Percentiles rank a stretch among this genome's conserved stretches.
These are phyloP conservation scores for Heterotis niloticus DNA, from an alignment of 2,113 vertebrate genomes.

Conservation along the genomic window DNA sequence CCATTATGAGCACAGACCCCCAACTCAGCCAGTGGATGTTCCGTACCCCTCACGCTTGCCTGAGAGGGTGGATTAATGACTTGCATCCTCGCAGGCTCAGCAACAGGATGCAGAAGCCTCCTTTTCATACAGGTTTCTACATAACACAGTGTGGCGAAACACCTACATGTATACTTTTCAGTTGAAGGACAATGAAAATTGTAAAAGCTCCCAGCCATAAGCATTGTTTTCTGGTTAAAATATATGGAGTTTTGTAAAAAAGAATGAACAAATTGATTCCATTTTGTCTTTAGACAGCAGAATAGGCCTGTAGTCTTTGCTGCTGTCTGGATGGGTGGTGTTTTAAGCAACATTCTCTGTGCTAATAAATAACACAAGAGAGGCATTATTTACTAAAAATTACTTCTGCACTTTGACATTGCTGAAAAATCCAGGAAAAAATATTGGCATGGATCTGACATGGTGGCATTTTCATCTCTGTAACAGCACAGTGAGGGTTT, in stretches of 20 bases:
- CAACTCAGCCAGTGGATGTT: not conserved
- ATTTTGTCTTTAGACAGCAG: too few species aligned
- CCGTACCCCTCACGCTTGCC: not conserved
- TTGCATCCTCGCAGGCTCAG: not conserved
- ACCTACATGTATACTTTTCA: too few species aligned
- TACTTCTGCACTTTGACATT: not conserved
- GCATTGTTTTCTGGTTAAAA: too few species aligned
- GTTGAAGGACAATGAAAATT: too few species aligned
- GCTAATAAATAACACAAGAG: not conserved
- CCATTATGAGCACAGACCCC: not conserved
- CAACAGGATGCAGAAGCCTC: not conserved
- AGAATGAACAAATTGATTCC: too few species aligned
- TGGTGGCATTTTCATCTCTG: slow-evolving; percentile 11
- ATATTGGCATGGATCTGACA: not conserved
- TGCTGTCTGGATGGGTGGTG: too few species aligned
- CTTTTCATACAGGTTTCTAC: not conserved
- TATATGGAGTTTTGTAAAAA: too few species aligned
- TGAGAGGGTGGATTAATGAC: not conserved
- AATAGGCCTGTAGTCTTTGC: too few species aligned
- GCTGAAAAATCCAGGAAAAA: not conserved
- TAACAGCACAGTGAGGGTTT: not conserved
- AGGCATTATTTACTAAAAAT: not conserved
- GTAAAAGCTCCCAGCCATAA: too few species aligned
- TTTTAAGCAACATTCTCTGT: not conserved
- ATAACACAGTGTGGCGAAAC: not conserved